Percentiles rank a stretch among this genome's conserved stretches.
Conservation (phyloP, 1,140 invertebrate species). For the Drosophila fuyamai region DNA sequence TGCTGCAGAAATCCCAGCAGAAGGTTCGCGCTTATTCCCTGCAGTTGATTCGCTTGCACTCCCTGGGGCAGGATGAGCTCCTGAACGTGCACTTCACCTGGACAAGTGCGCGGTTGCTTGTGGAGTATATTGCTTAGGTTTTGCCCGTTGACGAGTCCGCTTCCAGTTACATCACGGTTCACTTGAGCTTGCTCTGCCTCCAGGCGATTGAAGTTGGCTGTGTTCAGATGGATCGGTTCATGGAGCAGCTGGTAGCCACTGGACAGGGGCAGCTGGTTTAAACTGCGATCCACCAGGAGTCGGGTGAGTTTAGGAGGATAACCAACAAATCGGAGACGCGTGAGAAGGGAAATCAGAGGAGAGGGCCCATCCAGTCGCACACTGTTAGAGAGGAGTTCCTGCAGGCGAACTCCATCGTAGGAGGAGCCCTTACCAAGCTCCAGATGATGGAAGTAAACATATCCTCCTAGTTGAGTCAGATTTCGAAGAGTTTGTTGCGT, state of each 20-base stretch:
- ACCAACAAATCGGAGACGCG: constrained; percentile 40
- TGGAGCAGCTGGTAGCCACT: constrained; percentile 57
- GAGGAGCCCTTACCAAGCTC: constrained; percentile 49
- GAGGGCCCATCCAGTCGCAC: constrained; percentile 65
- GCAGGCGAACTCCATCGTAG: constrained; percentile 83
- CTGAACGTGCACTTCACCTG: constrained; percentile 55
- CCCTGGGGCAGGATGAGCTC: constrained; percentile 65
- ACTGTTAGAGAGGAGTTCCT: constrained; percentile 73
- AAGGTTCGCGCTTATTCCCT: constrained; percentile 48
- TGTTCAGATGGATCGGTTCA: constrained; percentile 54
- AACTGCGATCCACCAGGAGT: constrained; percentile 26
- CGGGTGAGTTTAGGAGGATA: constrained; percentile 12
- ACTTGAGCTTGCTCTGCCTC: constrained; percentile 45
- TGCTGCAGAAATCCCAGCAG: constrained; percentile 63
- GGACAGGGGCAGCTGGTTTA: constrained; percentile 55
- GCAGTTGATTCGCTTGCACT: constrained; percentile 46
- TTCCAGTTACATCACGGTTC: constrained; percentile 44
- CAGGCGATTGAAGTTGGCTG: constrained; percentile 42
- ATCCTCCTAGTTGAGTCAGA: constrained; percentile 74
- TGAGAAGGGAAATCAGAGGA: constrained; percentile 22
- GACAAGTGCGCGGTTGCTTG: constrained; percentile 9
- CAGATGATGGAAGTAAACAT: constrained; percentile 84
- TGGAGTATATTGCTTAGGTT: constrained; percentile 13
- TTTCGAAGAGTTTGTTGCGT: constrained; percentile 79
- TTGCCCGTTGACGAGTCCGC: constrained; percentile 46